Evolutionary conservation across 2,888 invertebrate species (phyloP), one percentile per base, ranked within the genome.

Genomic region (Artemia sinica): DNA sequence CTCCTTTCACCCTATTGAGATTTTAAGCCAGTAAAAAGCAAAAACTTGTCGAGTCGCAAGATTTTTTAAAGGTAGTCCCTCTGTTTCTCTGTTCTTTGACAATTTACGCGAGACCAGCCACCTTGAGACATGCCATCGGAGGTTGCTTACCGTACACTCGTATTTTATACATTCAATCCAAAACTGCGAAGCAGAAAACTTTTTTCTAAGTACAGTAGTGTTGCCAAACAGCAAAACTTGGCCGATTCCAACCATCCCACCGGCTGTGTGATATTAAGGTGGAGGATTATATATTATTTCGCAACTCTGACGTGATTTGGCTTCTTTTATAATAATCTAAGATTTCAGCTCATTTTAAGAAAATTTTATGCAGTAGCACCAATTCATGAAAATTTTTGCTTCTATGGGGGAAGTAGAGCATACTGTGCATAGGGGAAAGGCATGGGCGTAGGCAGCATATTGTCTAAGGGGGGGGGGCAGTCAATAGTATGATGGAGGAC

Each of bases 191-290:
- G 82, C 83, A 2, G 82, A 82, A 75, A 83, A 83, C 74, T 82
- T 82, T 72, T 77, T 78, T 48, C 82, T 74, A 12, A 83, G 76
- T 3, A 81, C 82, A 41, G 81, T 76, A 11, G 81, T 79, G 65
- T 77, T 77, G 10, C 82, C 82, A 78, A 67, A 78, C 76, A 72
- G 76, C 76, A 71, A 69, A 14, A 74, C 74, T 69, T 79, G 77
- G 5, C 81, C 79, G 8, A 78, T 75, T 8, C 81, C 81, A 8
- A 81, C 74, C 72, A 81, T 78, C 8, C 83, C 82, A 66, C 82
- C 83, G 10, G 82, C 82, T 9, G 83, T 80, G 74, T 84, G 84
- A 74, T 84, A 84, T 66, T 84, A 76, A 2, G 84, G 84, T 72
- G 84, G 77, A 1, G 81, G 78, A 72, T 81, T 79, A 74, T 84